A percentile compares a stretch with the other conserved stretches of the same genome.
Conservation (phyloP, 1,140 invertebrate species). For the Lasioglossum albipes region DNA sequence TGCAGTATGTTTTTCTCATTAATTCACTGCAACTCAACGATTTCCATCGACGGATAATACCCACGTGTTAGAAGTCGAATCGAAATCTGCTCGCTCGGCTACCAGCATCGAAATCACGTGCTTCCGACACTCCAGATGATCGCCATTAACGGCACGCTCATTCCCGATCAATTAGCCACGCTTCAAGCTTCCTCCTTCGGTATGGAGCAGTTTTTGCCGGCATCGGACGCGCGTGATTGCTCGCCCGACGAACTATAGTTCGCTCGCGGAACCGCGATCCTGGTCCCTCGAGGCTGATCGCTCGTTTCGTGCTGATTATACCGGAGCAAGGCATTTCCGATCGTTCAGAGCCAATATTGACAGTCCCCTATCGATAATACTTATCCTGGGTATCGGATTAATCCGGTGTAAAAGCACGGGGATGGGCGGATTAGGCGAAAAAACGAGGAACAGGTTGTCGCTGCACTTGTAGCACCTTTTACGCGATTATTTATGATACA, state of each 20-base stretch:
- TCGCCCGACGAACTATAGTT: slow-evolving; percentile 37
- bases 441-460: too few species aligned
- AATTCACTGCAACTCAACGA: background rate
- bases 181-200: slow-evolving; percentile 53
- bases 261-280: slow-evolving; percentile 5
- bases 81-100: slow-evolving; percentile 37
- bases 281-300: background rate
- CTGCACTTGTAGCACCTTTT: too few species aligned
- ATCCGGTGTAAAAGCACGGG: too few species aligned
- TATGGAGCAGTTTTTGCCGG: slow-evolving; percentile 38
- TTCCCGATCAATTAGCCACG: slow-evolving; percentile 60
- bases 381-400: too few species aligned
- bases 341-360: too few species aligned
- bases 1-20: too few species aligned
- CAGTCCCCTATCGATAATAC: too few species aligned
- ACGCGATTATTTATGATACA: too few species aligned
- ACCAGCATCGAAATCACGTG: slow-evolving; percentile 51
- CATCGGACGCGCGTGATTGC: background rate
- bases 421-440: too few species aligned
- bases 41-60: slow-evolving; percentile 13
- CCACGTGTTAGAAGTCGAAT: slow-evolving; percentile 3
- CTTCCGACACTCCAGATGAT: slow-evolving; percentile 33
- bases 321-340: background rate
- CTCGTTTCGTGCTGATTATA: background rate
- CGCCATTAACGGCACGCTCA: slow-evolving; percentile 48